Evolutionary conservation across 2,797 vertebrate genomes (phyloP).

Genomic region (Carcharodon carcharias): DNA sequence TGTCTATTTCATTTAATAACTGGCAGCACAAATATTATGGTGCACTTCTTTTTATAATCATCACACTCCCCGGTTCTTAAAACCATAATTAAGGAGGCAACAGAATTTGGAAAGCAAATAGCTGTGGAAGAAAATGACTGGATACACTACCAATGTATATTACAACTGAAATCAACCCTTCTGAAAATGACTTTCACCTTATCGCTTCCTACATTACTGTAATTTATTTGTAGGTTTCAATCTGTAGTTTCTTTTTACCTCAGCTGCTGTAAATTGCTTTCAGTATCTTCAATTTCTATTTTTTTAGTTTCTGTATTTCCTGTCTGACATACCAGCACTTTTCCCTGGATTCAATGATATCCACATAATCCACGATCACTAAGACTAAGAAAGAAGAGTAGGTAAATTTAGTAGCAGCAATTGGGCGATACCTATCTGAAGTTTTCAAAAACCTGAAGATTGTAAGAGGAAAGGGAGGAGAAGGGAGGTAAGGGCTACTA

Average conservation of each 20-base stretch:
- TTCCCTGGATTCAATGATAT: not conserved
- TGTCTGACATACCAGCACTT: not conserved
- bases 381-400: slow-evolving; percentile 14
- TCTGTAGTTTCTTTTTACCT: not conserved
- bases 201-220: not conserved
- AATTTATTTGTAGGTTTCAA: not conserved
- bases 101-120: not conserved
- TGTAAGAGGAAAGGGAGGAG: not conserved
- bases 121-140: not conserved
- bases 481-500: not conserved
- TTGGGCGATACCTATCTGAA: not conserved
- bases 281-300: slow-evolving; percentile 14
- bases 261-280: not conserved
- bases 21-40: not conserved
- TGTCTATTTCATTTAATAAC: not conserved
- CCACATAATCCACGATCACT: not conserved
- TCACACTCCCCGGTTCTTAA: not conserved
- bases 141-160: not conserved
- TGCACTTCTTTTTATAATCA: not conserved
- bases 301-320: not conserved
- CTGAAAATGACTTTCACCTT: not conserved
- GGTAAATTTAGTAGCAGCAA: not conserved
- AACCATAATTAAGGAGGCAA: not conserved
- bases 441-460: not conserved
- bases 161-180: slow-evolving; percentile 6